phyloP scores from a whole-genome alignment of 1,140 invertebrate species.

The Drosophila cardini region DNA sequence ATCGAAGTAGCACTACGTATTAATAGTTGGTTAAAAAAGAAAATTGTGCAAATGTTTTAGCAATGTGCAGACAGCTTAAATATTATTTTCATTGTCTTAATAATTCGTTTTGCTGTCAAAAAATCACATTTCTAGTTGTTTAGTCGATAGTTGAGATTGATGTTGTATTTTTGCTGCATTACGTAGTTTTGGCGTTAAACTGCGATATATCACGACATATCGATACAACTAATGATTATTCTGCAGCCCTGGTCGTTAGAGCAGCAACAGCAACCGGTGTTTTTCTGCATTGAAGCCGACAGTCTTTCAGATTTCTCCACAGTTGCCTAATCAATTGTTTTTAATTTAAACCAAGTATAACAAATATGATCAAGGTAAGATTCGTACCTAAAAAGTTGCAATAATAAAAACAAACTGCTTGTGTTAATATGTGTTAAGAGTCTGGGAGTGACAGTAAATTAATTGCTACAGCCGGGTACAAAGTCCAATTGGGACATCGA shows the following conservation, averaged over 20 bases:
- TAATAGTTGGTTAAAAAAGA: neutral
- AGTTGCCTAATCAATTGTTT: slow-evolving; percentile 26
- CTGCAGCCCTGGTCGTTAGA: slow-evolving; percentile 13
- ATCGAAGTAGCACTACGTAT: slow-evolving; percentile 8
- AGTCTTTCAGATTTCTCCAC: slow-evolving; percentile 36
- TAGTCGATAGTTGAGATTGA: neutral
- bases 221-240: neutral
- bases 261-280: slow-evolving; percentile 56
- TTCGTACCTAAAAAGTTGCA: slow-evolving; percentile 7
- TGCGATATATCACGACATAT: neutral
- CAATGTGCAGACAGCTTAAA: neutral
- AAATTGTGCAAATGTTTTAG: neutral
- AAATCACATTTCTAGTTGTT: neutral
- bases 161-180: neutral
- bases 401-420: neutral
- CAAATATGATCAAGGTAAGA: slow-evolving; percentile 67
- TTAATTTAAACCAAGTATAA: slow-evolving; percentile 7
- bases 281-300: slow-evolving; percentile 19
- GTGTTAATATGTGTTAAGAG: neutral
- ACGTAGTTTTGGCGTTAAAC: neutral
- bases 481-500: slow-evolving; percentile 62
- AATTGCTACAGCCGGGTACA: slow-evolving; percentile 45
- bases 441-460: neutral
- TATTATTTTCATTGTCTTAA: neutral
- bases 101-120: neutral